These are phyloP conservation scores for Cylindroiulus punctatus DNA, from an alignment of 2,888 invertebrate species.

Conservation along the genomic window DNA sequence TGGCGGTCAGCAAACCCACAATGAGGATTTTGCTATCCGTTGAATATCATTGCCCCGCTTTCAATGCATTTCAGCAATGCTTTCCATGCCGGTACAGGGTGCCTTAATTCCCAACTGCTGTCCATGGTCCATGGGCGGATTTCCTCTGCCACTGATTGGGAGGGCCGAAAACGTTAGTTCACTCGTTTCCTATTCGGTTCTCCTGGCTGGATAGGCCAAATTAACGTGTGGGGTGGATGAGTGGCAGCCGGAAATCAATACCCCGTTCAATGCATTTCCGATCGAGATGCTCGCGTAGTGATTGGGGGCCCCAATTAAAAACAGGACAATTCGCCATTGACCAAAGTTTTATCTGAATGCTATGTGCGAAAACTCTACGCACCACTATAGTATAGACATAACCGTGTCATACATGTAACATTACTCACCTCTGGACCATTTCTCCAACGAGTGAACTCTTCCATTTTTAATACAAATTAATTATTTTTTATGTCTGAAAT, in stretches of 20 bases:
- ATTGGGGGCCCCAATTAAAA: not conserved
- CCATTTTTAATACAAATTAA: too few species aligned
- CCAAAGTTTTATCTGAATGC: not conserved
- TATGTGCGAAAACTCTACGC: too few species aligned
- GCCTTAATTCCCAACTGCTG: not conserved
- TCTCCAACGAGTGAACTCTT: too few species aligned
- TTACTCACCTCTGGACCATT: too few species aligned
- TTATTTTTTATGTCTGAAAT: too few species aligned
- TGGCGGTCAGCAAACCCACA: not conserved
- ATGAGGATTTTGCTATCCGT: not conserved
- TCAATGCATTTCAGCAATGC: not conserved
- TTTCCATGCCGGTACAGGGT: not conserved
- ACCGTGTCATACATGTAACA: too few species aligned
- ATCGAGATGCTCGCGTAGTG: not conserved
- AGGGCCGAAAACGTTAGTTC: not conserved
- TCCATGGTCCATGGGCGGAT: not conserved
- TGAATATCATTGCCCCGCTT: not conserved
- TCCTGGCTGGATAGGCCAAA: conserved; percentile 19
- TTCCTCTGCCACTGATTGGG: not conserved
- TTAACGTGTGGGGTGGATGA: not conserved
- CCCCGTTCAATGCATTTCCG: conserved; percentile 25
- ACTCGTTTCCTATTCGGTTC: not conserved
- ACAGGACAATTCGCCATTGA: not conserved
- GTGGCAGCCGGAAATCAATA: conserved; percentile 32
- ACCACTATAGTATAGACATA: too few species aligned